Conservation (phyloP, 1,140 invertebrate species). For the Patella vulgata region DNA sequence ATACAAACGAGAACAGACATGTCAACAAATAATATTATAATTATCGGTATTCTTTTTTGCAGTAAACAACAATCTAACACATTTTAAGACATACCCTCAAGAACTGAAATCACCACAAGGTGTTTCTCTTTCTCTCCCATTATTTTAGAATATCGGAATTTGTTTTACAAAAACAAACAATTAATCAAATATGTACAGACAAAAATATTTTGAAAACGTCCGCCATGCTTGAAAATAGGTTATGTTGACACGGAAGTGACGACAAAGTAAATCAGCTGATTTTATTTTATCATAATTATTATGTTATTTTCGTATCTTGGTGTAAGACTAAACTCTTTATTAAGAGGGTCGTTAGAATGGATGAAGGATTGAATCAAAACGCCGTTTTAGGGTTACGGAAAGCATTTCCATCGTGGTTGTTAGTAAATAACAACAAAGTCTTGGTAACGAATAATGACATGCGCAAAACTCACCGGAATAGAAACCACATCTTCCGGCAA, state of each 20-base stretch:
- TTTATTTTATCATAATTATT: constrained; percentile 2
- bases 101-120: constrained; percentile 59
- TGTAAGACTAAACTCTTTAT: too few relatives aligned
- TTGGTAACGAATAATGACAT: constrained; percentile 45
- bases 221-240: constrained; percentile 45
- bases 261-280: constrained; percentile 31
- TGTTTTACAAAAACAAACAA: background rate
- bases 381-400: too few relatives aligned
- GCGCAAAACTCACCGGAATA: constrained; percentile 28
- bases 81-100: constrained; percentile 50
- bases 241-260: constrained; percentile 35
- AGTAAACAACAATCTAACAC: too few relatives aligned
- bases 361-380: too few relatives aligned
- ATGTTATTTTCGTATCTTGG: too few relatives aligned
- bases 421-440: too few relatives aligned
- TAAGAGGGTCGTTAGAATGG: too few relatives aligned
- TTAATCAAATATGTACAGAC: too few relatives aligned
- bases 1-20: constrained; percentile 28
- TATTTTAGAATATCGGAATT: constrained; percentile 8
- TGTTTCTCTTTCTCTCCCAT: constrained; percentile 59
- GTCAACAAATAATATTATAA: too few relatives aligned
- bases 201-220: constrained; percentile 60
- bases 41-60: too few relatives aligned
- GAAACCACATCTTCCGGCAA: constrained; percentile 17
- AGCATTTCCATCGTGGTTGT: too few relatives aligned